Conservation (phyloP, 2,888 invertebrate species). For the Helicoverpa assulta region DNA sequence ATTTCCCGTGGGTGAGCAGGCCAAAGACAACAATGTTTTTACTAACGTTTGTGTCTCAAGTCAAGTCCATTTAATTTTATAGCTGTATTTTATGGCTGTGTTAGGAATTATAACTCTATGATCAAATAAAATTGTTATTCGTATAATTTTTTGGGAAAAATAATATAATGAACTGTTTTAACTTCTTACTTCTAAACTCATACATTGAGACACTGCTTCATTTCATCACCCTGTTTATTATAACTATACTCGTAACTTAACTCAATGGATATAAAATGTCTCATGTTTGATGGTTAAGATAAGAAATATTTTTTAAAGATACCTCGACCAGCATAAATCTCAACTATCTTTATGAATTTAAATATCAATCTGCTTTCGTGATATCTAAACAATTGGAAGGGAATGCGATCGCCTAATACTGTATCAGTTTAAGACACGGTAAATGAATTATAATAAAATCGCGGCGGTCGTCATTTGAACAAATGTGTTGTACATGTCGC, state of each 20-base stretch:
- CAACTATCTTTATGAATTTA: slow-evolving; percentile 52
- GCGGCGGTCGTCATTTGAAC: slow-evolving; percentile 81
- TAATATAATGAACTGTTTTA: not conserved
- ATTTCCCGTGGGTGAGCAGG: slow-evolving; percentile 84
- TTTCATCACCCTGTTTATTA: slow-evolving; percentile 23
- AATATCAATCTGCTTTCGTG: slow-evolving; percentile 44
- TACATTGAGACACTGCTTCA: slow-evolving; percentile 22
- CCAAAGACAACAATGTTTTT: slow-evolving; percentile 76
- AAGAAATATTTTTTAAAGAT: slow-evolving; percentile 36
- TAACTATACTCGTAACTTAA: slow-evolving; percentile 24
- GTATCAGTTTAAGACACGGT: slow-evolving; percentile 79
- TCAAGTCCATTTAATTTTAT: slow-evolving; percentile 71
- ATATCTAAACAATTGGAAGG: slow-evolving; percentile 54
- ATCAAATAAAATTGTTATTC: slow-evolving; percentile 23
- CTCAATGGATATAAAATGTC: slow-evolving; percentile 28
- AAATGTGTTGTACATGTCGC: slow-evolving; percentile 85
- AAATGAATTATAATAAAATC: slow-evolving; percentile 89
- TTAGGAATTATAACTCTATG: slow-evolving; percentile 34
- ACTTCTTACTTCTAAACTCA: slow-evolving; percentile 1
- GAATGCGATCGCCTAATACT: slow-evolving; percentile 61
- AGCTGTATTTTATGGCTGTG: slow-evolving; percentile 21
- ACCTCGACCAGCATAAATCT: slow-evolving; percentile 8
- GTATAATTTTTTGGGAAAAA: not conserved
- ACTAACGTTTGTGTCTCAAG: slow-evolving; percentile 64
- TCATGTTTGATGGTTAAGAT: slow-evolving; percentile 30